phyloP scores from a whole-genome alignment of 2,888 invertebrate genomes.

The Drosophila austrosaltans region DNA sequence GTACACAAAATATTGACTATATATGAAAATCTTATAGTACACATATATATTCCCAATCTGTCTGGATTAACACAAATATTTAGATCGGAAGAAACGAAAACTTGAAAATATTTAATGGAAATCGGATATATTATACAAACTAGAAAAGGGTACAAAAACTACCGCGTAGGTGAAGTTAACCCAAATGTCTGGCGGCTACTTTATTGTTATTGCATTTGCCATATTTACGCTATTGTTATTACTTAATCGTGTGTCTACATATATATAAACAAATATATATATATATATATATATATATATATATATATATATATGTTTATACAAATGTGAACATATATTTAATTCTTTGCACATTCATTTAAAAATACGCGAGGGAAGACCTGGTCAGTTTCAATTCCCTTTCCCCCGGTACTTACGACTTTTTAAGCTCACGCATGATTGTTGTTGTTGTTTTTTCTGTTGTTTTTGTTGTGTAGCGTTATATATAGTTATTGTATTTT shows the following conservation, averaged over 20 bases:
- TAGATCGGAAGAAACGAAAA: no score
- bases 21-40: no score
- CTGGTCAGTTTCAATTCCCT: not conserved
- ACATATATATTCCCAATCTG: no score
- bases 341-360: not conserved
- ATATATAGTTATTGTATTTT: slow-evolving; percentile 19
- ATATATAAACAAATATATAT: no score
- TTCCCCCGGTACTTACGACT: slow-evolving; percentile 53
- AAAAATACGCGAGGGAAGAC: not conserved
- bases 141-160: not conserved
- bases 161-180: not conserved
- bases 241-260: not conserved
- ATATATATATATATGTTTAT: no score
- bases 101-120: no score
- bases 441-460: slow-evolving; percentile 34
- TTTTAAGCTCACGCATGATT: slow-evolving; percentile 56
- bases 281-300: no score
- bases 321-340: not conserved
- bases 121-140: no score
- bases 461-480: slow-evolving; percentile 35
- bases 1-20: no score
- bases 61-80: no score
- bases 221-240: slow-evolving; percentile 5
- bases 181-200: not conserved
- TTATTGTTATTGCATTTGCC: slow-evolving; percentile 1